phyloP scores from a whole-genome alignment of 92 coral and sea anemone species.

The Phenganax stokvisi region DNA sequence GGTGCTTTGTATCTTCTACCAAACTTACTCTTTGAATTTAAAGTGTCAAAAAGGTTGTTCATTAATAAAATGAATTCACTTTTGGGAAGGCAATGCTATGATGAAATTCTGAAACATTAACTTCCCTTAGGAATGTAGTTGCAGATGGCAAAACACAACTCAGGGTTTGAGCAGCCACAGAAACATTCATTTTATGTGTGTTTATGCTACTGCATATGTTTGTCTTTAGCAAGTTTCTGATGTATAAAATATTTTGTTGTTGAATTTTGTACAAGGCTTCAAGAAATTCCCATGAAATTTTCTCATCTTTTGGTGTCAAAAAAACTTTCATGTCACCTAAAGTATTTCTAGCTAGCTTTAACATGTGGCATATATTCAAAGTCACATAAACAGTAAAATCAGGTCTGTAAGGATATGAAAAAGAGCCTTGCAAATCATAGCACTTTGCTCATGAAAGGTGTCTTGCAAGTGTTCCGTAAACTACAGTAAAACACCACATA shows the following conservation, averaged over 20 bases:
- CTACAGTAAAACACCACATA: no score
- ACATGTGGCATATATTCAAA: slow-evolving; percentile 14
- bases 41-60: slow-evolving; percentile 8
- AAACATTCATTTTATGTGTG: neutral
- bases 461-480: no score
- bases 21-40: slow-evolving; percentile 4
- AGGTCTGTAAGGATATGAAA: slow-evolving; percentile 3
- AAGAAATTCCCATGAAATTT: slow-evolving; percentile 9
- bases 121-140: neutral
- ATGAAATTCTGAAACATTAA: neutral
- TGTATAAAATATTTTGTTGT: neutral
- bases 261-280: slow-evolving; percentile 21
- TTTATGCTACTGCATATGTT: neutral
- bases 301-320: neutral
- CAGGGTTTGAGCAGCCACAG: neutral
- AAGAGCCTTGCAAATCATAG: slow-evolving; percentile 1
- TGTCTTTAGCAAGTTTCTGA: neutral
- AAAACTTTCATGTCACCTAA: slow-evolving; percentile 4
- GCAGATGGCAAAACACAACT: neutral
- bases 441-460: no score
- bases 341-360: slow-evolving; percentile 1
- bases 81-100: neutral
- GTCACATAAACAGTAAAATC: neutral
- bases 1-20: slow-evolving; percentile 3
- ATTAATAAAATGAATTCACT: neutral